These are phyloP conservation scores for Calliphora vicina DNA, from an alignment of 1,140 invertebrate species.

Conservation along the genomic window DNA sequence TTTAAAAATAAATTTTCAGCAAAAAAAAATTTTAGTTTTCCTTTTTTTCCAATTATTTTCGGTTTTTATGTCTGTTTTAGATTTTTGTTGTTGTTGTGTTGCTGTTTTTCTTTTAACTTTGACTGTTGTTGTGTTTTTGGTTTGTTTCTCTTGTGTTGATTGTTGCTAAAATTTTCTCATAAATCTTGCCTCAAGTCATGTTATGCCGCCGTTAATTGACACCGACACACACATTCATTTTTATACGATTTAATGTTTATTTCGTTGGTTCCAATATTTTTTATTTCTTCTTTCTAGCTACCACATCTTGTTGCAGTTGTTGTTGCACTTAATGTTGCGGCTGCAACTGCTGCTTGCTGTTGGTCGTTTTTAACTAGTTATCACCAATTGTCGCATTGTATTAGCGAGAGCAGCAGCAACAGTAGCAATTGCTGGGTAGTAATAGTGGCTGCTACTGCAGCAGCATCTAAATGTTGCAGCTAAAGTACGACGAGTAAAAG, in stretches of 20 bases:
- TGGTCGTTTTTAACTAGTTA: constrained; percentile 21
- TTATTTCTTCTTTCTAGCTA: too few species aligned
- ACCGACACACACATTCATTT: constrained; percentile 32
- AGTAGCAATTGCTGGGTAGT: background rate
- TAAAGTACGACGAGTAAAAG: too few species aligned
- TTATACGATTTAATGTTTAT: constrained; percentile 9
- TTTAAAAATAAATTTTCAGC: background rate
- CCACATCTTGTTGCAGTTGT: background rate
- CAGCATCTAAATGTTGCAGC: background rate
- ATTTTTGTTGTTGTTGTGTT: background rate
- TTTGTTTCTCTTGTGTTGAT: background rate
- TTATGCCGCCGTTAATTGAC: constrained; percentile 33
- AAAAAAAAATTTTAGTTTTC: background rate
- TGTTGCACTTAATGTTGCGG: background rate
- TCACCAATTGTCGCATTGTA: constrained; percentile 32
- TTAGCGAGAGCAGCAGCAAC: background rate
- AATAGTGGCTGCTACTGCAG: background rate
- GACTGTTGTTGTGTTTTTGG: background rate
- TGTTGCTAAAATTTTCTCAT: constrained; percentile 13
- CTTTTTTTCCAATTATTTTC: constrained; percentile 21
- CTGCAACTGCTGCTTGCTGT: background rate
- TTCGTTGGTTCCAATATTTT: background rate
- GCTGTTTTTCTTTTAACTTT: background rate
- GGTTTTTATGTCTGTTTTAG: background rate
- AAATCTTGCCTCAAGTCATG: constrained; percentile 33